Percentiles rank a stretch among this genome's conserved stretches.
phyloP scores from a whole-genome alignment of 92 coral and sea anemone genomes.

The Anthopleura xanthogrammica region DNA sequence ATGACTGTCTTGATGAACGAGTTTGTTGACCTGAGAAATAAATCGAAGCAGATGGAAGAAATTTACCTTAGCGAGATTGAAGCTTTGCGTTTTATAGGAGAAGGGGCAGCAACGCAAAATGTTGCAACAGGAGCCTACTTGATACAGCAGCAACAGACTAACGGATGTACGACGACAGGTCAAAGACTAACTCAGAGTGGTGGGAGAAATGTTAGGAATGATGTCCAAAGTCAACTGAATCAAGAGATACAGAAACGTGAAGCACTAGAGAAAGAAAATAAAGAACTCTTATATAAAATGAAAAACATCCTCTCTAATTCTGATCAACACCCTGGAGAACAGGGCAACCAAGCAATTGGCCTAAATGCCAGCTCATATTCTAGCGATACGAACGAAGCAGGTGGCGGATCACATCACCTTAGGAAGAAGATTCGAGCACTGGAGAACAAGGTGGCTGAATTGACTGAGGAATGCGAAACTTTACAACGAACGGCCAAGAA shows the following conservation, averaged over 20 bases:
- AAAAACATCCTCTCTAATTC: slow-evolving; percentile 60
- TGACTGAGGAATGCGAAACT: slow-evolving; percentile 50
- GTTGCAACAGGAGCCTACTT: background rate
- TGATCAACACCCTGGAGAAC: slow-evolving; percentile 27
- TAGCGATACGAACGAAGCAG: background rate
- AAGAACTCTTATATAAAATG: slow-evolving; percentile 72
- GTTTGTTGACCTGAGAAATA: slow-evolving; percentile 56
- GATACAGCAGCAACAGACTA: slow-evolving; percentile 14
- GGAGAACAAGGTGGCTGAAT: slow-evolving; percentile 46
- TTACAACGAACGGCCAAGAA: slow-evolving; percentile 59
- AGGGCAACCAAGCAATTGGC: background rate
- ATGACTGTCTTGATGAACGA: slow-evolving; percentile 66
- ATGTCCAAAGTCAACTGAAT: slow-evolving; percentile 32
- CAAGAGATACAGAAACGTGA: slow-evolving; percentile 69
- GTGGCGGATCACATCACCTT: background rate
- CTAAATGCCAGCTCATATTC: background rate
- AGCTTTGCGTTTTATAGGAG: slow-evolving; percentile 50
- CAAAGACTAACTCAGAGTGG: slow-evolving; percentile 7
- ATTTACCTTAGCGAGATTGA: slow-evolving; percentile 50
- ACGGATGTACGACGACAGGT: slow-evolving; percentile 5
- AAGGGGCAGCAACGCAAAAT: background rate
- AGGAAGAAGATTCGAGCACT: slow-evolving; percentile 45
- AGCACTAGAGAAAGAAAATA: slow-evolving; percentile 77
- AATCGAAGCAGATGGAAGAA: slow-evolving; percentile 53
- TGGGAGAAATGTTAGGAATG: slow-evolving; percentile 1